Evolutionary conservation across 2,888 invertebrate species (phyloP), one percentile per base, ranked within the genome.

Genomic region (Lochmaea capreae): DNA sequence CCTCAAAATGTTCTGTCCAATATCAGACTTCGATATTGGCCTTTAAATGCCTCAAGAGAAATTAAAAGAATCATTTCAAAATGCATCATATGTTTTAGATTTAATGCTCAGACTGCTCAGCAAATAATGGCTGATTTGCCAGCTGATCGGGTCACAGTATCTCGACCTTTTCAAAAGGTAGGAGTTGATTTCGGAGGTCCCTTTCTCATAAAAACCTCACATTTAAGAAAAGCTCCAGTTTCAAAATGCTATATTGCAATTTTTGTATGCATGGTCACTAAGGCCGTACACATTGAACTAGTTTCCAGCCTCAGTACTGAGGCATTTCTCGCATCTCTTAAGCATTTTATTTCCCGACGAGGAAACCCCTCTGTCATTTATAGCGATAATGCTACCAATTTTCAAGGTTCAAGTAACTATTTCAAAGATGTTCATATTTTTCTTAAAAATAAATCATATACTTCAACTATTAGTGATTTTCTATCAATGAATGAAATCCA

Each of bases 161-260:
- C 65, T 43, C 16, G 54, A 8, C 75, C 77, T 22, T 79, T 78
- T 66, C 42, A 54, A 2, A 71, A 62, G 18, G 59, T 66, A 4
- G 81, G 82, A 11, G 69, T 81, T 10, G 82, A 82, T 65, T 83
- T 79, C 52, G 79, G 76, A 14, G 82, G 83, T 16, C 81, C 82
- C 12, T 71, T 78, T 67, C 33, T 67, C 18, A 73, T 81, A 18
- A 80, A 78, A 69, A 75, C 72, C 54, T 67, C 74, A 67, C 16
- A 65, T 63, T 16, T 75, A 10, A 49, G 82, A 74, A 76, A 74
- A 9, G 43, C 72, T 10, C 72, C 74, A 26, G 46, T 67, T 9
- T 67, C 70, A 5, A 82, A 82, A 71, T 70, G 67, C 9, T 84
- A 84, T 77, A 65, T 84, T n/a, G 77, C 77, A 62, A 14, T 83